Percentiles rank a stretch among this genome's conserved stretches.
phyloP scores from a whole-genome alignment of 2,113 vertebrate species.

The Pterophyllum scalare region DNA sequence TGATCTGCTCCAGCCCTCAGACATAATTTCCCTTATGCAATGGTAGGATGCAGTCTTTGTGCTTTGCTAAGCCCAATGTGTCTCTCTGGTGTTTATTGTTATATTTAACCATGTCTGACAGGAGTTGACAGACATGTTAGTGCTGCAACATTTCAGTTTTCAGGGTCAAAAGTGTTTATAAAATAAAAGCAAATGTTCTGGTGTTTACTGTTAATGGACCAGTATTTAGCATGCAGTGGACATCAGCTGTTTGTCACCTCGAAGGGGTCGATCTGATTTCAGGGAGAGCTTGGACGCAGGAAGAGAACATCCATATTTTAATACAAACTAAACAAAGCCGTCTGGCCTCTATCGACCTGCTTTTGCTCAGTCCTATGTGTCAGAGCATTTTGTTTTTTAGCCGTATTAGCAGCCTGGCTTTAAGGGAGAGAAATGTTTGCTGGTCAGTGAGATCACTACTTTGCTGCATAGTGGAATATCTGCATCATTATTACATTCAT shows the following conservation, averaged over 20 bases:
- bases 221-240: background rate
- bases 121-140: background rate
- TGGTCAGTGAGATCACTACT: background rate
- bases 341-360: slow-evolving; percentile 17
- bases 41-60: slow-evolving; percentile 19
- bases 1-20: background rate
- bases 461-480: background rate
- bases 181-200: background rate
- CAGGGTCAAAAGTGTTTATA: background rate
- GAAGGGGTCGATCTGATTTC: background rate
- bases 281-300: background rate
- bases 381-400: background rate
- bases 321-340: slow-evolving; percentile 13
- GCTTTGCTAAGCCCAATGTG: background rate
- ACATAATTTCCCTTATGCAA: background rate
- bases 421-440: background rate
- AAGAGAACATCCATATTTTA: background rate
- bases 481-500: background rate
- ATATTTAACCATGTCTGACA: slow-evolving; percentile 1
- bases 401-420: background rate
- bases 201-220: background rate
- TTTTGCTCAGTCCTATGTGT: background rate
- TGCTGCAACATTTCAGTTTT: slow-evolving; percentile 15
- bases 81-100: slow-evolving; percentile 16
- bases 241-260: background rate